Conservation (phyloP, 2,797 vertebrate species). For the Botia kubotai region DNA sequence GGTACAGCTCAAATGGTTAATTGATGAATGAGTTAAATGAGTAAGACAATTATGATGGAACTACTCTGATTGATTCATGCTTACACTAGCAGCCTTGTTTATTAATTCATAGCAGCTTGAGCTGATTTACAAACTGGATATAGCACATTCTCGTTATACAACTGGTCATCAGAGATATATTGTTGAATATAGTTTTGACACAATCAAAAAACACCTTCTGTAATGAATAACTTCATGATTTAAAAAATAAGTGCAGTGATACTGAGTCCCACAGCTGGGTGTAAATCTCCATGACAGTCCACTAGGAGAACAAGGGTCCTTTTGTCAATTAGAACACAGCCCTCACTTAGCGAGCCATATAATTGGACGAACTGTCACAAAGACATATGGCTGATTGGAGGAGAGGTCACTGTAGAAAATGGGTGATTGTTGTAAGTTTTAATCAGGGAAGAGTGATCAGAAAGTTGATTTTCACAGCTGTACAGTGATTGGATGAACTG, state of each 20-base stretch:
- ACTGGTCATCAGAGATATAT: no score
- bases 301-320: slow-evolving; percentile 49
- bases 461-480: slow-evolving; percentile 12
- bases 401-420: slow-evolving; percentile 47
- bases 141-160: no score
- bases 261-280: slow-evolving; percentile 45
- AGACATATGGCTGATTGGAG: slow-evolving; percentile 49
- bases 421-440: slow-evolving; percentile 51
- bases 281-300: slow-evolving; percentile 33
- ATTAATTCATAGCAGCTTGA: no score
- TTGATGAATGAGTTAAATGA: no score
- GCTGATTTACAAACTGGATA: no score
- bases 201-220: no score
- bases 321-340: slow-evolving; percentile 42
- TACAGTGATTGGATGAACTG: neutral
- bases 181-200: no score
- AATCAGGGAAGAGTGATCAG: slow-evolving; percentile 17
- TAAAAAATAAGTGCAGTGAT: slow-evolving; percentile 2
- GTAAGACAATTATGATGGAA: no score
- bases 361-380: slow-evolving; percentile 53
- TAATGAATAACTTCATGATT: no score
- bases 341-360: slow-evolving; percentile 43
- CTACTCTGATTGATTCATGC: no score
- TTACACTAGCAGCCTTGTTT: no score
- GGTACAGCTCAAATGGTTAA: no score